phyloP scores from a whole-genome alignment of 2,888 invertebrate genomes.

The Xestia rhomboidea region DNA sequence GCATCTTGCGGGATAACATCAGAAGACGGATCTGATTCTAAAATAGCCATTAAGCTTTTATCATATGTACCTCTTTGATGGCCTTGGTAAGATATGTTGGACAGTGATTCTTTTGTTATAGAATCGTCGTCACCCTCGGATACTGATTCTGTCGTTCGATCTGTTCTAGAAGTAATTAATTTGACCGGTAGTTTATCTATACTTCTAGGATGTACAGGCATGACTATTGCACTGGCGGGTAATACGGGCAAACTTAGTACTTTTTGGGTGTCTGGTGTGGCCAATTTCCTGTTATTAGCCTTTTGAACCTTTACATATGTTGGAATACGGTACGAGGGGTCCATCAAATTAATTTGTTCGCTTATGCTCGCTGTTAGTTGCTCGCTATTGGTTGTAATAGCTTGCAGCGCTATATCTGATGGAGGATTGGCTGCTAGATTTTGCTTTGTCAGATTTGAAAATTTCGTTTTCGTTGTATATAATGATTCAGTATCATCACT shows the following conservation, averaged over 20 bases:
- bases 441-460: neutral
- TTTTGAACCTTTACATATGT: neutral
- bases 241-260: neutral
- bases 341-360: neutral
- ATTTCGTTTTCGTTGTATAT: conserved; percentile 13
- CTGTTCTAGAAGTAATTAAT: neutral
- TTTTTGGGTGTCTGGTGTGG: neutral
- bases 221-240: neutral
- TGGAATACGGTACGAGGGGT: neutral
- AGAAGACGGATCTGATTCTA: conserved; percentile 47
- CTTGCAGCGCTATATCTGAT: conserved; percentile 62
- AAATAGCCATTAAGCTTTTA: conserved; percentile 55
- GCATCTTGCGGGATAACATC: neutral
- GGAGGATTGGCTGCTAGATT: conserved; percentile 16
- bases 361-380: neutral
- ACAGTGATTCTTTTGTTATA: conserved; percentile 42
- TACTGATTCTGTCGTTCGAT: neutral
- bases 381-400: neutral
- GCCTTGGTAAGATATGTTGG: conserved; percentile 68
- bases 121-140: neutral
- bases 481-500: conserved; percentile 22
- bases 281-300: neutral
- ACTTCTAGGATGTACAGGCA: neutral
- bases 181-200: neutral
- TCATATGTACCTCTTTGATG: conserved; percentile 55